These are phyloP conservation scores for Cataglyphis livida DNA, from an alignment of 2,888 invertebrate species.

Conservation along the genomic window DNA sequence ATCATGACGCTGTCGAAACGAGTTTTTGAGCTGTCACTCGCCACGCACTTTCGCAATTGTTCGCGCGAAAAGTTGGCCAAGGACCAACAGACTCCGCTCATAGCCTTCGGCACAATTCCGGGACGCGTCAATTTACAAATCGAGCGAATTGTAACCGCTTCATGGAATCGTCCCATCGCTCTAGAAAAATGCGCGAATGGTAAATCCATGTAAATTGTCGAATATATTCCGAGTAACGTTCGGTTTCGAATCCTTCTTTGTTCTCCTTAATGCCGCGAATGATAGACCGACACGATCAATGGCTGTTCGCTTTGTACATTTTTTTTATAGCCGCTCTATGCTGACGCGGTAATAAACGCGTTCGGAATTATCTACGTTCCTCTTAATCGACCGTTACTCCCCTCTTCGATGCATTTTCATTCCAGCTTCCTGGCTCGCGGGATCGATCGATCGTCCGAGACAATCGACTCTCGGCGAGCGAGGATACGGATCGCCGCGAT, in stretches of 20 bases:
- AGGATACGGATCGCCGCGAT: slow-evolving; percentile 67
- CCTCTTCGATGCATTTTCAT: slow-evolving; percentile 15
- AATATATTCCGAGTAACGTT: not conserved
- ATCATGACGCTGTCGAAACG: slow-evolving; percentile 30
- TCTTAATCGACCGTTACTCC: slow-evolving; percentile 54
- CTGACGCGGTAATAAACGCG: slow-evolving; percentile 36
- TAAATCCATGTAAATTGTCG: slow-evolving; percentile 3
- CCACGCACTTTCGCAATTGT: slow-evolving; percentile 41
- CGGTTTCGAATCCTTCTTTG: not conserved
- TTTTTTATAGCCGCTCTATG: slow-evolving; percentile 2
- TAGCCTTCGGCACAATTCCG: slow-evolving; percentile 40
- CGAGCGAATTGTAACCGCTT: not conserved
- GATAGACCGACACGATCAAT: not conserved
- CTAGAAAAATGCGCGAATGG: not conserved
- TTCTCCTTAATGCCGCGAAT: not conserved
- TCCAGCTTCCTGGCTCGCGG: slow-evolving; percentile 28
- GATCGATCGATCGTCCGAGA: slow-evolving; percentile 66
- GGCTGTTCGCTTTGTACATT: slow-evolving; percentile 16
- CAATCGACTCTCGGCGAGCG: slow-evolving; percentile 62
- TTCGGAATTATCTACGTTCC: slow-evolving; percentile 41
- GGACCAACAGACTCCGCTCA: slow-evolving; percentile 25
- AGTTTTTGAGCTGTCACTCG: slow-evolving; percentile 17
- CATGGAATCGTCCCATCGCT: not conserved
- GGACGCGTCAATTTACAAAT: slow-evolving; percentile 8
- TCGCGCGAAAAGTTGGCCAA: slow-evolving; percentile 52